Percentiles rank a stretch among this genome's conserved stretches.
Evolutionary conservation across 2,797 vertebrate species (phyloP).

Genomic region (Poecilia wingei): DNA sequence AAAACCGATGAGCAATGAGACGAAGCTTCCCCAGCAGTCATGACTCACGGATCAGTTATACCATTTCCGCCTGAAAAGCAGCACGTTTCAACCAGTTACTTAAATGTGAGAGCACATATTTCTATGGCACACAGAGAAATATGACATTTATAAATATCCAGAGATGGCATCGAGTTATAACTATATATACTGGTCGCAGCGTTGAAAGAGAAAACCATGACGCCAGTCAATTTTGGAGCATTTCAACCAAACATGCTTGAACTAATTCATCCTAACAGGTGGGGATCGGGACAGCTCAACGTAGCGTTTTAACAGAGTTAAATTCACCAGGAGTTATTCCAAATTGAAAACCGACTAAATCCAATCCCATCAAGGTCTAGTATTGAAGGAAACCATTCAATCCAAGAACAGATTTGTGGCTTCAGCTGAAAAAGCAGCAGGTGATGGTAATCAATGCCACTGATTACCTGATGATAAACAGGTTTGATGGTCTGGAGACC

Average conservation of each 20-base stretch:
- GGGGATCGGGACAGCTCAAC: neutral
- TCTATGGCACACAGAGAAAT: neutral
- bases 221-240: neutral
- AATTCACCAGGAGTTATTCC: neutral
- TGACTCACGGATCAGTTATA: neutral
- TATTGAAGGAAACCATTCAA: neutral
- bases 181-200: too few species aligned
- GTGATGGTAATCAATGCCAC: neutral
- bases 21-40: neutral
- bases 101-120: neutral
- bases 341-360: neutral
- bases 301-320: neutral
- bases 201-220: too few species aligned
- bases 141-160: neutral
- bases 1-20: neutral
- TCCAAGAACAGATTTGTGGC: neutral
- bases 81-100: neutral
- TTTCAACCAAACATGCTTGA: neutral
- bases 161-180: too few species aligned
- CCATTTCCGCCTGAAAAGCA: neutral
- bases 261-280: neutral
- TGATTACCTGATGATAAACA: neutral
- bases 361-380: neutral
- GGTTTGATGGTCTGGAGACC: neutral
- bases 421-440: neutral